phyloP scores from a whole-genome alignment of 2,888 invertebrate genomes.

The Congeria kusceri region DNA sequence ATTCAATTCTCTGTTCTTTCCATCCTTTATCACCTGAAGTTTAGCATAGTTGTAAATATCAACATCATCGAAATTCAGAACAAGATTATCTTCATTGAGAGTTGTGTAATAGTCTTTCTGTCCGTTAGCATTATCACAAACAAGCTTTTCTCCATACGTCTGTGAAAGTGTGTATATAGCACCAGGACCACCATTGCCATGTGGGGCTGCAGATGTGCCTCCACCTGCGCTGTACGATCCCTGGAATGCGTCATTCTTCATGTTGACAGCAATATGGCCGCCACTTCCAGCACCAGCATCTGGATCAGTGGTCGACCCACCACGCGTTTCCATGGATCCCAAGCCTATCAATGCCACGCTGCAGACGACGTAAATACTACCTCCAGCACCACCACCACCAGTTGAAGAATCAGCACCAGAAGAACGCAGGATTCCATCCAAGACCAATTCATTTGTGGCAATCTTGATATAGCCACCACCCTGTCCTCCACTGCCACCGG shows the following conservation, averaged over 20 bases:
- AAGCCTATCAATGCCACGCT: slow-evolving; percentile 67
- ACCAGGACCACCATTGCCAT: slow-evolving; percentile 75
- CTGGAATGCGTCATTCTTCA: slow-evolving; percentile 59
- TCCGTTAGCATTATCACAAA: slow-evolving; percentile 73
- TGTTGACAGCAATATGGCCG: slow-evolving; percentile 71
- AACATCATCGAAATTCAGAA: slow-evolving; percentile 68
- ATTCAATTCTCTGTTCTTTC: slow-evolving; percentile 63
- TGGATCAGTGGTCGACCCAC: slow-evolving; percentile 64
- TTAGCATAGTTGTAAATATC: slow-evolving; percentile 75
- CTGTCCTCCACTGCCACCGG: slow-evolving; percentile 66
- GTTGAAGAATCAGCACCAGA: slow-evolving; percentile 60
- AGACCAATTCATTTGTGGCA: slow-evolving; percentile 60
- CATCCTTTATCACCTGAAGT: slow-evolving; percentile 71
- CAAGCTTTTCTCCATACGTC: slow-evolving; percentile 64
- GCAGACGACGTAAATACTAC: slow-evolving; percentile 71
- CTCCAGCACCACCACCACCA: slow-evolving; percentile 77
- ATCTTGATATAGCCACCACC: slow-evolving; percentile 76
- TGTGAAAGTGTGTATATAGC: slow-evolving; percentile 68
- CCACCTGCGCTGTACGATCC: slow-evolving; percentile 67
- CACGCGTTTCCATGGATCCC: slow-evolving; percentile 67
- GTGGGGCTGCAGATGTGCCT: slow-evolving; percentile 62
- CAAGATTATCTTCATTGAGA: slow-evolving; percentile 61
- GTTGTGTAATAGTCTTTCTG: slow-evolving; percentile 74
- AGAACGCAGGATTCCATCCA: slow-evolving; percentile 74
- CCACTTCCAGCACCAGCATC: slow-evolving; percentile 75